phyloP scores from a whole-genome alignment of 1,140 invertebrate species.

The Bombus polaris region DNA sequence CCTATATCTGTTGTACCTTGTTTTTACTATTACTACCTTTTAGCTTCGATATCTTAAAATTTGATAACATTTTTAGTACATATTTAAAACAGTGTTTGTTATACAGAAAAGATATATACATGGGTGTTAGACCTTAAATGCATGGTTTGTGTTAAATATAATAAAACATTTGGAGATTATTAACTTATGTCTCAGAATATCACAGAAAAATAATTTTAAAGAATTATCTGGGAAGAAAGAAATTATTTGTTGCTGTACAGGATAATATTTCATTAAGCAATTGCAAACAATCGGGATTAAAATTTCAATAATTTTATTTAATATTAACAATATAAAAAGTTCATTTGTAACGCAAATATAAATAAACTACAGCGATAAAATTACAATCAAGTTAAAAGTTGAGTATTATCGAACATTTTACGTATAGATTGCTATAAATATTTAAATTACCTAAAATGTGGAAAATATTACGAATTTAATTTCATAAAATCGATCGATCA shows the following conservation, averaged over 20 bases:
- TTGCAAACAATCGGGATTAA: background rate
- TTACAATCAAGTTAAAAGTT: background rate
- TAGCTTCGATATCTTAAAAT: background rate
- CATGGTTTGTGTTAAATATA: background rate
- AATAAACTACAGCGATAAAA: background rate
- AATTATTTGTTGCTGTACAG: background rate
- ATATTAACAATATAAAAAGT: background rate
- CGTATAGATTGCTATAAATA: background rate
- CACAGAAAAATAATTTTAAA: background rate
- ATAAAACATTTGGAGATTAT: background rate
- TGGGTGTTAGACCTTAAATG: no score
- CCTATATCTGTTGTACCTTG: background rate
- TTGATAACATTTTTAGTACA: background rate
- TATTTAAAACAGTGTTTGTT: background rate
- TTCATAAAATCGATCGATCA: background rate
- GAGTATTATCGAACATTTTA: background rate
- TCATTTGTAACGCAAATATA: background rate
- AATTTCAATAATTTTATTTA: background rate
- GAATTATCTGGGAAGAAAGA: background rate
- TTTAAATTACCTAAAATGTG: background rate
- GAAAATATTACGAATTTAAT: background rate
- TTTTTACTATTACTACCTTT: background rate
- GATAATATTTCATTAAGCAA: background rate
- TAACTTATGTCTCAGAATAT: background rate
- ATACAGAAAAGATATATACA: background rate